Conservation (phyloP, 2,113 vertebrate genomes). For the Axis porcinus region DNA sequence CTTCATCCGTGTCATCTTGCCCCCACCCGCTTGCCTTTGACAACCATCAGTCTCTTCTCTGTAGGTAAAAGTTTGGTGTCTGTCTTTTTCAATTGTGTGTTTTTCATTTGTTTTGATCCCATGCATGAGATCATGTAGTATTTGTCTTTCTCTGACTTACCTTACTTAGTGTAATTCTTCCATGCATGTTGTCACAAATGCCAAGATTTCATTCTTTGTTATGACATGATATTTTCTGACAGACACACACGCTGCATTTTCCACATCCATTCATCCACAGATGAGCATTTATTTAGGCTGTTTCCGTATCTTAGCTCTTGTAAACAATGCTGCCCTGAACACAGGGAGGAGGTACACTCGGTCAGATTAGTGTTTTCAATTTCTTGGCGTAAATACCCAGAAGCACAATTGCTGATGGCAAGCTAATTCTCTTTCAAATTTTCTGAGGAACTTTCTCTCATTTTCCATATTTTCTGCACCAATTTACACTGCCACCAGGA, state of each 20-base stretch:
- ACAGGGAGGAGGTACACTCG: accelerated
- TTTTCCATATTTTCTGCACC: background rate
- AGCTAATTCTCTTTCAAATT: background rate
- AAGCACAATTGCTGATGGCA: background rate
- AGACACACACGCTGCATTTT: background rate
- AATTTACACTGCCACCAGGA: too few species aligned
- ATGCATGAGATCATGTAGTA: background rate
- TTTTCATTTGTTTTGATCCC: background rate
- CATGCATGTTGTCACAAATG: too few species aligned
- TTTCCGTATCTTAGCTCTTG: background rate
- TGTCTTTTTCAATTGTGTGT: background rate
- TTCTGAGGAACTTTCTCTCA: background rate
- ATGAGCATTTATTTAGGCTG: accelerated
- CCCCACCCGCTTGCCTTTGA: background rate
- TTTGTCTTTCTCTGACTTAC: background rate
- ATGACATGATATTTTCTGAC: background rate
- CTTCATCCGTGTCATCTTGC: accelerated
- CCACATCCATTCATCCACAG: background rate
- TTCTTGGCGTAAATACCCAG: background rate
- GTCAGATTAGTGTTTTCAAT: accelerated
- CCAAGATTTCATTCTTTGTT: background rate
- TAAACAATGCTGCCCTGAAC: background rate
- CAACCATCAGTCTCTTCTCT: background rate
- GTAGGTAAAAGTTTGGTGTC: background rate
- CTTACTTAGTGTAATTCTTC: background rate